These are phyloP conservation scores for Heliangelus exortis DNA, from an alignment of 2,797 vertebrate genomes.

Conservation along the genomic window DNA sequence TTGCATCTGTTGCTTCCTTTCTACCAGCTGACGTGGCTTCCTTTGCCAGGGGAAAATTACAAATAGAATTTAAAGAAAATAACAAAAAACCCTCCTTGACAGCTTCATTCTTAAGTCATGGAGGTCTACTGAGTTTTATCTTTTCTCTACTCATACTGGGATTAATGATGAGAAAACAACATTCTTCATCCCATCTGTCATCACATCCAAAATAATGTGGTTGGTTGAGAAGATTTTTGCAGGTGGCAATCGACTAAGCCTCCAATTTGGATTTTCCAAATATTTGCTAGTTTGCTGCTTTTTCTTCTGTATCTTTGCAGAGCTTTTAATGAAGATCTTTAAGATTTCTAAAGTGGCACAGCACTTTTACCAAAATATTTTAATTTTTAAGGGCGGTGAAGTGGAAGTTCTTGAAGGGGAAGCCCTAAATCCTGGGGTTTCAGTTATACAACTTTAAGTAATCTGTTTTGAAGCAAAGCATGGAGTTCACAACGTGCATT, in stretches of 20 bases:
- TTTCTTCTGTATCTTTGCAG: background rate
- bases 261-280: background rate
- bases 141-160: background rate
- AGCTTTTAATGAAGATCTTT: background rate
- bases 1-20: background rate
- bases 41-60: background rate
- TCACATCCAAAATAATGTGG: background rate
- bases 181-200: background rate
- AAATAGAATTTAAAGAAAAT: background rate
- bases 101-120: background rate
- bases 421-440: background rate
- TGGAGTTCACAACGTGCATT: background rate
- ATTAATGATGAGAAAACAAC: background rate
- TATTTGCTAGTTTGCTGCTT: background rate
- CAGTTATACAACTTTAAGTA: background rate
- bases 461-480: background rate
- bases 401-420: background rate
- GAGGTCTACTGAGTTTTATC: background rate
- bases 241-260: background rate
- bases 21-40: background rate
- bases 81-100: accelerated
- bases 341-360: background rate
- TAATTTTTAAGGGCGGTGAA: background rate
- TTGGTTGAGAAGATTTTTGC: background rate
- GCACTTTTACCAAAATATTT: background rate